phyloP scores from a whole-genome alignment of 2,113 vertebrate species.

The Xyliphius kryptos region DNA sequence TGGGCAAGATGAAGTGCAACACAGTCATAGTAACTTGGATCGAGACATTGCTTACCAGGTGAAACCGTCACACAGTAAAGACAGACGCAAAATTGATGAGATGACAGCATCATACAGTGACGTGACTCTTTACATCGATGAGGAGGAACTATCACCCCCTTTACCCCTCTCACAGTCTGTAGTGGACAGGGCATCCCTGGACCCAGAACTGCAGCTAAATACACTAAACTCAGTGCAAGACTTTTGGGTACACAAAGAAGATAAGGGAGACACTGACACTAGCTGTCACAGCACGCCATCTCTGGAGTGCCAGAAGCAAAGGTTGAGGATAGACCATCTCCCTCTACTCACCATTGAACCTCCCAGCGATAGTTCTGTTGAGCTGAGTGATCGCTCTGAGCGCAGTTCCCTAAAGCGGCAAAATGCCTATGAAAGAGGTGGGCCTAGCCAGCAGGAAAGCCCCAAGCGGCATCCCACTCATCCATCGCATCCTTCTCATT shows the following conservation, averaged over 20 bases:
- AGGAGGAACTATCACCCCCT: slow-evolving; percentile 89
- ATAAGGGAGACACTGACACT: slow-evolving; percentile 80
- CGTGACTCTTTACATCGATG: slow-evolving; percentile 92
- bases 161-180: slow-evolving; percentile 75
- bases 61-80: slow-evolving; percentile 64
- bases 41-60: slow-evolving; percentile 62
- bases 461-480: slow-evolving; percentile 76
- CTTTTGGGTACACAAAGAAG: slow-evolving; percentile 89
- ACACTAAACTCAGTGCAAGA: slow-evolving; percentile 77
- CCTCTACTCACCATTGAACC: slow-evolving; percentile 90
- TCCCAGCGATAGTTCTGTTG: slow-evolving; percentile 90
- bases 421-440: slow-evolving; percentile 71
- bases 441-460: slow-evolving; percentile 77
- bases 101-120: slow-evolving; percentile 95
- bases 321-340: slow-evolving; percentile 79
- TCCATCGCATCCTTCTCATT: slow-evolving; percentile 64
- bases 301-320: slow-evolving; percentile 81
- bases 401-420: slow-evolving; percentile 81
- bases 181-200: slow-evolving; percentile 76
- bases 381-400: slow-evolving; percentile 88
- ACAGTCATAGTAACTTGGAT: slow-evolving; percentile 64
- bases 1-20: slow-evolving; percentile 59
- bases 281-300: slow-evolving; percentile 90
- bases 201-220: slow-evolving; percentile 77
- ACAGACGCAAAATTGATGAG: slow-evolving; percentile 82